phyloP scores from a whole-genome alignment of 2,888 invertebrate genomes.

The Opisthograptis luteolata region DNA sequence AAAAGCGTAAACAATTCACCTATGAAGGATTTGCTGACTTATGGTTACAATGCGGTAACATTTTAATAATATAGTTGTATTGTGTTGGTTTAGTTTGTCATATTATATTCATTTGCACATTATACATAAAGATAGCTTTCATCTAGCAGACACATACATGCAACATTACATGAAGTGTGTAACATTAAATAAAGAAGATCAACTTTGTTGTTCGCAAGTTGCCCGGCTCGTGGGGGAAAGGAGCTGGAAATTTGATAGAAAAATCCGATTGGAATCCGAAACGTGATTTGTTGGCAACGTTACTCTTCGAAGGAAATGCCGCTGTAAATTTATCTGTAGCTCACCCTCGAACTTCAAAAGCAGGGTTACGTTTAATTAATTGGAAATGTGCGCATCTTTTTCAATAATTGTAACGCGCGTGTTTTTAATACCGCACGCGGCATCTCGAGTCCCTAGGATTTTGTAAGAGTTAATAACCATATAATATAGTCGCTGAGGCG shows the following conservation, averaged over 20 bases:
- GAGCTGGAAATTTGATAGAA: conserved; percentile 58
- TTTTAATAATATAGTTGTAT: too few species aligned
- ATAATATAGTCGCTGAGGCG: conserved; percentile 54
- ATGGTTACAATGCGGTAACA: too few species aligned
- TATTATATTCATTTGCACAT: background rate
- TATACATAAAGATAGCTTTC: background rate
- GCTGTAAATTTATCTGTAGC: conserved; percentile 32
- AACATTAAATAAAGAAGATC: conserved; percentile 29
- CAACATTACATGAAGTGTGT: conserved; percentile 9
- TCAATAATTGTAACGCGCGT: conserved; percentile 35
- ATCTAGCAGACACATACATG: background rate
- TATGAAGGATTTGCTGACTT: too few species aligned
- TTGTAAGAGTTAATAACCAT: conserved; percentile 59
- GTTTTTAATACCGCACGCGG: conserved; percentile 44
- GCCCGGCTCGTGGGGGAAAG: conserved; percentile 33
- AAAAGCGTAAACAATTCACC: too few species aligned
- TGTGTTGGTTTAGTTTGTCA: too few species aligned
- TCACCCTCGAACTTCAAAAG: conserved; percentile 24
- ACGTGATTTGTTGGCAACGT: conserved; percentile 51
- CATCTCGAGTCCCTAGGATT: conserved; percentile 43
- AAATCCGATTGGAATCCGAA: conserved; percentile 60
- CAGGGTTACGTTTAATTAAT: conserved; percentile 38
- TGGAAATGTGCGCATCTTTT: conserved; percentile 37
- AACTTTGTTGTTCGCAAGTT: conserved; percentile 38
- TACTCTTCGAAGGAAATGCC: conserved; percentile 26